Evolutionary conservation across 1,140 invertebrate species (phyloP).

Genomic region (Drusus annulatus): DNA sequence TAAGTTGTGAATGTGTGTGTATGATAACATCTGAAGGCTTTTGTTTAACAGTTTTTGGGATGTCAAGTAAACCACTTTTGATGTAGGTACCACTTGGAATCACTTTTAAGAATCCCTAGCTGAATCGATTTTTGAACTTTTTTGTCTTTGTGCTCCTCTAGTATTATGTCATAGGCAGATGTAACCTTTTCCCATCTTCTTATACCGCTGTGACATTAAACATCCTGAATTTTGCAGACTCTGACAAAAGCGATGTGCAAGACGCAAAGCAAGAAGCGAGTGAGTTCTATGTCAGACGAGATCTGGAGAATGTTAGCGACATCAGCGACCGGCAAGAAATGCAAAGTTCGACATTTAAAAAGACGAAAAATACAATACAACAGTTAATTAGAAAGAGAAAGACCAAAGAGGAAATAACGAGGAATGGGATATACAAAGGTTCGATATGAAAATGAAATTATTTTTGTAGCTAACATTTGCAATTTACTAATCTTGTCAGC

Average conservation of each 20-base stretch:
- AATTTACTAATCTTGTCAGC: background rate
- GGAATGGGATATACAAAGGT: slow-evolving; percentile 32
- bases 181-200: background rate
- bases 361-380: slow-evolving; percentile 1
- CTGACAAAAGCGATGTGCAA: slow-evolving; percentile 17
- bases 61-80: no score
- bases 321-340: background rate
- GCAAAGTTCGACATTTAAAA: slow-evolving; percentile 10
- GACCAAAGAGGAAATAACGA: slow-evolving; percentile 21
- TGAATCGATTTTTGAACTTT: no score
- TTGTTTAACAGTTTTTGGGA: no score
- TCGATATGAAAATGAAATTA: slow-evolving; percentile 3
- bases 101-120: no score
- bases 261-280: background rate
- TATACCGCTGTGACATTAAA: background rate
- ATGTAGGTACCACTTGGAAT: no score
- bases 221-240: slow-evolving; percentile 22
- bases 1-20: no score
- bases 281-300: slow-evolving; percentile 15
- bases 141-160: no score
- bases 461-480: background rate
- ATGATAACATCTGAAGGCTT: no score
- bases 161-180: no score
- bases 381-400: slow-evolving; percentile 13
- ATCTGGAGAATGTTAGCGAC: slow-evolving; percentile 6